A percentile compares a stretch with the other conserved stretches of the same genome.
Conservation (phyloP, 1,140 invertebrate species). For the Mercenaria mercenaria region DNA sequence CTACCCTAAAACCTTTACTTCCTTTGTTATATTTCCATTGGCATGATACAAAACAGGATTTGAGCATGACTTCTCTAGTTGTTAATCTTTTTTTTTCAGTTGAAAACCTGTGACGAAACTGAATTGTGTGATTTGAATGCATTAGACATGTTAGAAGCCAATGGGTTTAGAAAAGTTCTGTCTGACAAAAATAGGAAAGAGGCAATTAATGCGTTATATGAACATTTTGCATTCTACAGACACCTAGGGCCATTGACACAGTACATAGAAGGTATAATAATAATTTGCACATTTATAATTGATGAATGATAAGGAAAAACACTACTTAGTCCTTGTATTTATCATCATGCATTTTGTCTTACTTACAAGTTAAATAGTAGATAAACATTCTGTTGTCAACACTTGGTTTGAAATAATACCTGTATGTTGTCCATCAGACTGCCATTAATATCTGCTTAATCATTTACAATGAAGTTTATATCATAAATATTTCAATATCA, state of each 20-base stretch:
- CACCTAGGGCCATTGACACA: slow-evolving; percentile 30
- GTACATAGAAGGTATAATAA: slow-evolving; percentile 41
- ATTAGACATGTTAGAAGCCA: slow-evolving; percentile 34
- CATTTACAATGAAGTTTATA: slow-evolving; percentile 16
- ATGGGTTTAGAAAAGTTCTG: slow-evolving; percentile 27
- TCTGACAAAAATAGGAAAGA: slow-evolving; percentile 25
- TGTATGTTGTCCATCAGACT: not conserved
- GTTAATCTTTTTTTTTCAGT: no score
- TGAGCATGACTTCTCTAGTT: slow-evolving; percentile 22
- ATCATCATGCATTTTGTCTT: not conserved
- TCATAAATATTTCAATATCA: slow-evolving; percentile 12
- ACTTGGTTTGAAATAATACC: slow-evolving; percentile 7
- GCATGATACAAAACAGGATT: slow-evolving; percentile 1
- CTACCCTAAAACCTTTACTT: not conserved
- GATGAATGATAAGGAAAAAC: slow-evolving; percentile 18
- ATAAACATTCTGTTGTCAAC: not conserved
- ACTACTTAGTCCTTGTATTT: slow-evolving; percentile 10
- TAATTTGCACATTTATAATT: slow-evolving; percentile 24
- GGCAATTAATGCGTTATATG: slow-evolving; percentile 33
- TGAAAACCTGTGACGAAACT: slow-evolving; percentile 29
- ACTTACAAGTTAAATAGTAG: no score
- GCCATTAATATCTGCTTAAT: slow-evolving; percentile 1
- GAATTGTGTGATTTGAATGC: slow-evolving; percentile 11
- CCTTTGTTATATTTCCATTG: slow-evolving; percentile 23
- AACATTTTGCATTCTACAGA: slow-evolving; percentile 35